Evolutionary conservation across 2,797 vertebrate genomes (phyloP).

Genomic region (Mormyrus hasselquistii): DNA sequence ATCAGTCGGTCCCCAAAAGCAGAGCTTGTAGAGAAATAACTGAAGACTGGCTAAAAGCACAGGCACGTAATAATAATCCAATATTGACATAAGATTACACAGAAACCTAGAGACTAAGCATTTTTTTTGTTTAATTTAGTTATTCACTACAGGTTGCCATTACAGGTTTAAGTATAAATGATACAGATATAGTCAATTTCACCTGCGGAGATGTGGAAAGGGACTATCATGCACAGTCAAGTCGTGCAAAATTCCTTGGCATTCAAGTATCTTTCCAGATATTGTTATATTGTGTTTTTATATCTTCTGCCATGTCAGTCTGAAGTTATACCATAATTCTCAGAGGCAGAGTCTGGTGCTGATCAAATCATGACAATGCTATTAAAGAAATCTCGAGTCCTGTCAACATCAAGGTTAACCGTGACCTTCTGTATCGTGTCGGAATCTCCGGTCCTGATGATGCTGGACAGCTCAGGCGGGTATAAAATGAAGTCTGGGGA

Average conservation of each 20-base stretch:
- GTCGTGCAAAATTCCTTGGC: not conserved
- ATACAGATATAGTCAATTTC: not conserved
- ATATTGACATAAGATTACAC: not conserved
- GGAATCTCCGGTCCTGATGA: not conserved
- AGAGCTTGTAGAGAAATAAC: not conserved
- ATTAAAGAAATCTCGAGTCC: not conserved
- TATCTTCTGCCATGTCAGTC: not conserved
- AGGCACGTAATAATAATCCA: not conserved
- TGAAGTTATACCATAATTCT: constrained; percentile 6
- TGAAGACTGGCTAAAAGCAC: not conserved
- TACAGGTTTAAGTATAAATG: not conserved
- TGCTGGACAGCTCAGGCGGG: not conserved
- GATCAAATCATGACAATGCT: not conserved
- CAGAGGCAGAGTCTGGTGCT: not conserved
- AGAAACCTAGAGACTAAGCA: not conserved
- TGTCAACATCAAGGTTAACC: not conserved
- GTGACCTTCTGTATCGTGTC: not conserved
- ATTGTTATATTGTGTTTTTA: not conserved
- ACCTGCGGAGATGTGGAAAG: not conserved
- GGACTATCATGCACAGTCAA: not conserved
- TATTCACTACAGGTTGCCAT: not conserved
- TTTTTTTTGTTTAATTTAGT: not conserved
- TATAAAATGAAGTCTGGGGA: not conserved
- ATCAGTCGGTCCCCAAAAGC: not conserved
- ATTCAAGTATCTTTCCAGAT: not conserved